Base-by-base conservation (phyloP, 2,888 invertebrate species). In the Dryococelus australis region DNA sequence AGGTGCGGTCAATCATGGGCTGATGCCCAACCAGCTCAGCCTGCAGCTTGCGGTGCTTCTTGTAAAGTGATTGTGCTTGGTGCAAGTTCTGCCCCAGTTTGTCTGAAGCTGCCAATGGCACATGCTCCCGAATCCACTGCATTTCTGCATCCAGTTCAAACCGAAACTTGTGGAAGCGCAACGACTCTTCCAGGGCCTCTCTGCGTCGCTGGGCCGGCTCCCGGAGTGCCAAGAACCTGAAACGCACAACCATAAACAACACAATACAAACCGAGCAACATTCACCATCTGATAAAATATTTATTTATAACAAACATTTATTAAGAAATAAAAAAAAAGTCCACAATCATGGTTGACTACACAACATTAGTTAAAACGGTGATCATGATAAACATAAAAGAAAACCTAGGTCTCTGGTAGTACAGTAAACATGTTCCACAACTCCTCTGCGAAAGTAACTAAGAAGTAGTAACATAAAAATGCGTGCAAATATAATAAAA, bases 81-180 rank as follows among this genome's bases (percentile, higher is more conserved):
- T 98, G 97, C 80, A 99, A 93, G 92, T 97, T 98, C 87, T 96
- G 95, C 0, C 98, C 98, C 43, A 96, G 93, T 47, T 94, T 94
- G 24, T 95, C 95, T 0, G 97, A 96, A 0, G 95, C 94, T 0
- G 98, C 98, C 0, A 96, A 94, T 0, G 97, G 97, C 89, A 96
- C 92, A 88, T 98, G 97, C 92, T 99, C 99, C 79, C 96, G 95
- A 89, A 99, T 97, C 99, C 99, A 99, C 91, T 97, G 98, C 90
- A 98, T 94, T 92, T 99, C 99, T 0, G 97, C 96, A 85, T 98
- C 97, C 85, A 99, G 94, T 91, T 99, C 98, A 90, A 99, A 98
- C 3, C 96, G 96, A 92, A 99, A 98, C 92, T 99, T 98, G 93
- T 99, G 98, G 91, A 97, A 96, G 88, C 96, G 95, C 20, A 97